Percentiles rank a stretch among this genome's conserved stretches.
Evolutionary conservation across 2,113 vertebrate genomes (phyloP).

Genomic region (Oryzias woworae): DNA sequence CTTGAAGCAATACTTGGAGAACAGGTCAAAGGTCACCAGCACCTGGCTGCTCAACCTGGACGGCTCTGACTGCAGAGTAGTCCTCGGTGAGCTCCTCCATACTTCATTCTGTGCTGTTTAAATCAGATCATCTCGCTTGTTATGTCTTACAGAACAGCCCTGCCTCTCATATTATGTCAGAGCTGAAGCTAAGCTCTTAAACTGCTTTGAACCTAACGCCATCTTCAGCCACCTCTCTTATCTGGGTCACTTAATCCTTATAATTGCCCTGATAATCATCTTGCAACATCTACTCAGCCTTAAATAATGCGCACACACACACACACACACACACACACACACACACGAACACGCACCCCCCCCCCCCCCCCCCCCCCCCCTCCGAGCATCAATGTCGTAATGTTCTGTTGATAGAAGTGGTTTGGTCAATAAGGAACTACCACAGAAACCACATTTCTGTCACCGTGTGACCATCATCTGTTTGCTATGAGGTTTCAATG

Average conservation of each 20-base stretch:
- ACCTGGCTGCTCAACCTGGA: slow-evolving; percentile 93
- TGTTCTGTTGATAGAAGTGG: no score
- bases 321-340: no score
- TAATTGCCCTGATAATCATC: slow-evolving; percentile 28
- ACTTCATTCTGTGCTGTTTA: background rate
- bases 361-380: no score
- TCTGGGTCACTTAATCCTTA: slow-evolving; percentile 40
- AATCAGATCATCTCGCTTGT: background rate
- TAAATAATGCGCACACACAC: no score
- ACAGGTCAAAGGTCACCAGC: slow-evolving; percentile 92
- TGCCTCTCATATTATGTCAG: slow-evolving; percentile 9
- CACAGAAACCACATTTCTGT: no score
- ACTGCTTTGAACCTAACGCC: slow-evolving; percentile 29
- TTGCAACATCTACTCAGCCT: background rate
- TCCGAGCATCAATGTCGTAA: no score
- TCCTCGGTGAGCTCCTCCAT: slow-evolving; percentile 83
- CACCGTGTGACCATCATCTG: no score
- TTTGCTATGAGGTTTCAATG: no score
- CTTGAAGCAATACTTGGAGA: slow-evolving; percentile 95
- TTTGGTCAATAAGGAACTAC: no score
- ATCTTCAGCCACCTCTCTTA: slow-evolving; percentile 31
- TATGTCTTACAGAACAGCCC: background rate
- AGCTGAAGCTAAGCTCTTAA: slow-evolving; percentile 49
- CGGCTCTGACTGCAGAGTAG: slow-evolving; percentile 88
- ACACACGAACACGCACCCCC: no score